Conservation (phyloP, 2,113 vertebrate genomes). For the Engraulis encrasicolus region DNA sequence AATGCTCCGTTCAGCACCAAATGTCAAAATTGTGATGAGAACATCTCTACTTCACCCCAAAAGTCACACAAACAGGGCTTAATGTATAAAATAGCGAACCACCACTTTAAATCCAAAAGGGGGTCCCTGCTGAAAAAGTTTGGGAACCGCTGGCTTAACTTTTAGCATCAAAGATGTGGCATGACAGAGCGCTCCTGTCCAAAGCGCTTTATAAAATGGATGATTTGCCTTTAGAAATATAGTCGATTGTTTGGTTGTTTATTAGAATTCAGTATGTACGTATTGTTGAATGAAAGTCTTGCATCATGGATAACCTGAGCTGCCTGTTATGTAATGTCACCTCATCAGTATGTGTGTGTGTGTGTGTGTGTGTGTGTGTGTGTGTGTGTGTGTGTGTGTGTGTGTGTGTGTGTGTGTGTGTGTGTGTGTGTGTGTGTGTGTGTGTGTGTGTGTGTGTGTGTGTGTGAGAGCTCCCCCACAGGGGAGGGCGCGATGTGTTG, state of each 20-base stretch:
- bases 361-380: slow-evolving; percentile 15
- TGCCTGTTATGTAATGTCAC: neutral
- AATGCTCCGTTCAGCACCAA: no score
- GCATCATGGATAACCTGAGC: neutral
- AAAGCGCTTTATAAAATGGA: neutral
- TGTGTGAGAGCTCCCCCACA: no score
- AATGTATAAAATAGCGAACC: no score
- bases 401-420: neutral
- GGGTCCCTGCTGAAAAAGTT: neutral
- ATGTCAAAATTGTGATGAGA: no score
- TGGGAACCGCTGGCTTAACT: neutral
- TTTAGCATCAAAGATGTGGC: neutral
- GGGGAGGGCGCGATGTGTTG: no score
- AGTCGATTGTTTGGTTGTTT: neutral
- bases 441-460: neutral
- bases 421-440: neutral
- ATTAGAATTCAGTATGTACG: no score
- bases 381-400: neutral
- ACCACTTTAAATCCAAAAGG: no score
- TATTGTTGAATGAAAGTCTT: neutral
- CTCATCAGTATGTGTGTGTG: neutral
- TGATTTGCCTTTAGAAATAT: neutral
- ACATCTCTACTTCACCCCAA: no score
- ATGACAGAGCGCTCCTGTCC: neutral
- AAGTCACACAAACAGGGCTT: no score